Evolutionary conservation across 2,113 vertebrate genomes (phyloP), one percentile per base, ranked within the genome.

Genomic region (Apeltes quadracus): DNA sequence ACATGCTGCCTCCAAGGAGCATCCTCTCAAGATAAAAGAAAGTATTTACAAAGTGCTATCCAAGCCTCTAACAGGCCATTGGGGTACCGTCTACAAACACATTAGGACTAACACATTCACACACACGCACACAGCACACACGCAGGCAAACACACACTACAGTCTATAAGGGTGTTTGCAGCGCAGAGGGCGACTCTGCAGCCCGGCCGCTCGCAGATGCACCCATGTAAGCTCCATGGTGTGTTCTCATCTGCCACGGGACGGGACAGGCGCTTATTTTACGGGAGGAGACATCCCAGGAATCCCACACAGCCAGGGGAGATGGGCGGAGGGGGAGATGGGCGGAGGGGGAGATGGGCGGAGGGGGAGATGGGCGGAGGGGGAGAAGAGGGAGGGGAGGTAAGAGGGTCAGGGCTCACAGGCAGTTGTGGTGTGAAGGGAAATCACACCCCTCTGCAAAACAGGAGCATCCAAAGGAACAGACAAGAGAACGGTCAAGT

Each of bases 241-340:
- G 83, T 39, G 88, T 72, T 93, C 71, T 92, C 90, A 74, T 72
- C 75, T 88, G 66, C 71, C 3, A 43, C 43, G 84, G 78, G 80
- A 79, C 29, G 44, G 82, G 72, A 81, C 88, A 43, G 86, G 89
- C 84, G 91, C 92, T 92, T 95, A 95, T 96, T 95, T 95, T 94
- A 94, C 93, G 88, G 87, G 61, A 80, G 58, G 91, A 95, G 94
- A 93, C 94, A 97, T 98, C 94, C 94, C 91, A 88, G 95, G 96
- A 95, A 97, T 96, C 92, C 84, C 89, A 88, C 91, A 91, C 92
- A 74, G 92, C 90, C 90, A 88, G 90, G 90, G 85, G 88, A 91
- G 59, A 84, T 54, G 80, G 75, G 76, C 81, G 76, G 80, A 63
- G 14, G 86, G 55, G 88, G 85, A 82, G 43, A 58, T 36, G 70